Evolutionary conservation across 1,140 invertebrate genomes (phyloP).

Genomic region (Bombus turneri): DNA sequence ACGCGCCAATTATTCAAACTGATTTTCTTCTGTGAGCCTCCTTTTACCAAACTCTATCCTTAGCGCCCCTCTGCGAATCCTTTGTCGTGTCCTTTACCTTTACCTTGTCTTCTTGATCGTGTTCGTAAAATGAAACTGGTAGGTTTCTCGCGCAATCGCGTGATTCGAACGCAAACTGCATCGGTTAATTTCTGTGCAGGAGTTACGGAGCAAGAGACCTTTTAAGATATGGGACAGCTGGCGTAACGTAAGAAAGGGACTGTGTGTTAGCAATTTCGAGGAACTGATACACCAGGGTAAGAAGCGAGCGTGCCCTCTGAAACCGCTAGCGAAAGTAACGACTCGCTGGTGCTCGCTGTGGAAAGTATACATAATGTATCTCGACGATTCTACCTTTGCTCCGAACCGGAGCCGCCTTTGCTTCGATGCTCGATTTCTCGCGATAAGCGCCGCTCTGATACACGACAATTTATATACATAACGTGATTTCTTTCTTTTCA

Average conservation of each 20-base stretch:
- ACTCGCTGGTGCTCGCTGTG: constrained; percentile 8
- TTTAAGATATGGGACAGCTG: constrained; percentile 99
- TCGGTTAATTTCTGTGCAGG: constrained; percentile 83
- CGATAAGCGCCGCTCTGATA: neutral
- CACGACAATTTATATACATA: constrained; percentile 11
- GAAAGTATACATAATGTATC: constrained; percentile 9
- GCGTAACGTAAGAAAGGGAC: constrained; percentile 95
- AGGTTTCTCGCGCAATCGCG: neutral
- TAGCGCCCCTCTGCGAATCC: too few species aligned
- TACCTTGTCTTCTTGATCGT: too few species aligned
- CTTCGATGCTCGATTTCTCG: constrained; percentile 19
- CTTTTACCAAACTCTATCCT: too few species aligned
- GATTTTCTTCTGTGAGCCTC: neutral
- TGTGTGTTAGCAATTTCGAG: constrained; percentile 95
- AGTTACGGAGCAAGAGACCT: constrained; percentile 96
- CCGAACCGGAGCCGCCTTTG: neutral
- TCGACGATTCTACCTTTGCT: constrained; percentile 1
- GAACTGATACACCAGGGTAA: constrained; percentile 94
- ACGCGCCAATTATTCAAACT: neutral
- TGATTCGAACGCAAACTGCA: neutral
- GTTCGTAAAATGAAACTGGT: neutral
- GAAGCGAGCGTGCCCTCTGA: constrained; percentile 38
- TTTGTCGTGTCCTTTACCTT: neutral
- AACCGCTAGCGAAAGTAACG: constrained; percentile 10
- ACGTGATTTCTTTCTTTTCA: constrained; percentile 25